Base-by-base conservation (phyloP, 2,113 vertebrate genomes). In the Lagopus muta region DNA sequence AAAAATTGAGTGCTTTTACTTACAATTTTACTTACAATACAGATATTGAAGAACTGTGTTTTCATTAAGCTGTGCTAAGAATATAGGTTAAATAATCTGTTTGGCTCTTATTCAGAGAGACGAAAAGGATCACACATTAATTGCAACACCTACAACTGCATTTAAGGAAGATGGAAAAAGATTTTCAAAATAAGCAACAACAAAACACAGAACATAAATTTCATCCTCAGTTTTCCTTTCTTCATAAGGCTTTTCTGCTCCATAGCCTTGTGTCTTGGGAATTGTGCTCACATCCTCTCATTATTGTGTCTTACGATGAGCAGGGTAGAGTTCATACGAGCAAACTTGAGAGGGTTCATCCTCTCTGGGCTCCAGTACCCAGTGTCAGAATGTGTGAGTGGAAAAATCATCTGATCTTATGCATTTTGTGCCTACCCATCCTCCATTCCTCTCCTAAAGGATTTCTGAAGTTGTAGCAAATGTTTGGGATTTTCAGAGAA, bases 1-100 rank as follows among this genome's bases (percentile, higher is more conserved):
- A 78, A 92, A 94, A 96, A 93, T 83, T 3, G 12, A 91, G 16
- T 72, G 47, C 10, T 88, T 89, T 94, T 92, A 54, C 38, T 38
- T 38, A 38, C 38, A 38, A 38, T 38, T 38, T 89, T 88, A 67
- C 93, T 96, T 92, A 81, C 57, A 90, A 88, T 60, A 57, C 21
- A 91, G 48, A 62, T 50, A 74, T 71, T 83, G n/a, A 30, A 89
- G 66, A 94, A 79, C 13, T 32, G 7, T 76, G 21, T 84, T 74
- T 86, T 91, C 54, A 38, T 94, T 93, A 69, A 54, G 28, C 77
- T 83, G 10, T 71, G 54, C 52, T 88, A 55, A 93, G 86, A 94
- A 76, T 83, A 62, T 4, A 54, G 40, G 32, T 20, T 87, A 64
- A 82, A 80, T 80, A 90, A 55, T 52, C 27, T 52, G 6, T 76